These are phyloP conservation scores for Riparia riparia DNA, from an alignment of 2,113 vertebrate species.

Conservation along the genomic window DNA sequence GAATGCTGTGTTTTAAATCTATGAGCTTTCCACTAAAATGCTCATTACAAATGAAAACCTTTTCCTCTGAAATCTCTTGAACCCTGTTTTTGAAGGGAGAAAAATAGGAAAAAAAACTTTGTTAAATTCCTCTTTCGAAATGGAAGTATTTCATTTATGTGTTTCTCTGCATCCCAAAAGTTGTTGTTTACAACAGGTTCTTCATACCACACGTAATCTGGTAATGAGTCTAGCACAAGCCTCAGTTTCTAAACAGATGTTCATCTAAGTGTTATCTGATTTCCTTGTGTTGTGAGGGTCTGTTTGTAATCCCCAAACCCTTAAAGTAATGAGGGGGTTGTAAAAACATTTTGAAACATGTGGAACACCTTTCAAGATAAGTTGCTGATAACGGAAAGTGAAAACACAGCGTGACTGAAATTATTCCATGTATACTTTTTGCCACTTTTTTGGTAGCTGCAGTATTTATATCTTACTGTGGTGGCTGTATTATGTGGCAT, in stretches of 20 bases:
- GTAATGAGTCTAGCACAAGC: background rate
- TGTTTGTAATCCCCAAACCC: background rate
- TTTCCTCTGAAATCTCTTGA: slow-evolving; percentile 2
- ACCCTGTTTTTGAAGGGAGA: background rate
- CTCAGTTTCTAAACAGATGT: background rate
- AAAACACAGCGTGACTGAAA: background rate
- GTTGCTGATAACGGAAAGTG: background rate
- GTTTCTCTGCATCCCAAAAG: background rate
- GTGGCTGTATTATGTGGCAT: background rate
- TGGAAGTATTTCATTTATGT: background rate
- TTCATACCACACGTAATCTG: background rate
- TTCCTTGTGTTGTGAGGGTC: background rate
- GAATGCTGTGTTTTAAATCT: background rate
- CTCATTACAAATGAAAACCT: background rate
- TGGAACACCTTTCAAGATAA: slow-evolving; percentile 23
- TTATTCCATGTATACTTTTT: background rate
- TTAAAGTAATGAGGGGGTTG: slow-evolving; percentile 1
- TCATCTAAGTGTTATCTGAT: slow-evolving; percentile 12
- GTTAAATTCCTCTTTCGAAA: background rate
- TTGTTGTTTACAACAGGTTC: background rate
- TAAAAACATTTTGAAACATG: slow-evolving; percentile 32
- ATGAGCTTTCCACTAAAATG: background rate
- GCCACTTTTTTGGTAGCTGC: background rate
- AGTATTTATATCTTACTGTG: background rate
- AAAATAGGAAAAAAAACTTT: background rate